Evolutionary conservation across 2,888 invertebrate species (phyloP), one percentile per base, ranked within the genome.

Genomic region (Orthosia gracilis): DNA sequence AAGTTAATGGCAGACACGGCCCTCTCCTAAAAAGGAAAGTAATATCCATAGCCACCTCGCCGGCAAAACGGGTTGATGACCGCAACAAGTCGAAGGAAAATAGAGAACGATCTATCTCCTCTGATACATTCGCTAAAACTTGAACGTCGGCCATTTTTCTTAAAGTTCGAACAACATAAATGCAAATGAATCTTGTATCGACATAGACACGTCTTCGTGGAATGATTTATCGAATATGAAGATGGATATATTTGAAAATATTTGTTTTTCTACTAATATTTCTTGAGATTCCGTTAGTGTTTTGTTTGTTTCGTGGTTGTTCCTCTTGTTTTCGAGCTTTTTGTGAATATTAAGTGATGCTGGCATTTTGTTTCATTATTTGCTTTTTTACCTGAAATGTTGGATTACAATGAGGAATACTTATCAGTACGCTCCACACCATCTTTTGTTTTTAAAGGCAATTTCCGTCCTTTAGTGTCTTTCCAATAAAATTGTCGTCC

Each of bases 161-260:
- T 84, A 4, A 80, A 64, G 63, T 52, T 68, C 50, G 52, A 76
- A 82, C 80, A 82, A 76, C 81, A 68, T 67, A 76, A 85, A 85
- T 85, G 85, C 85, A 87, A 85, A 85, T 85, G 66, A 77, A 75
- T 75, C 68, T 64, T 74, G 81, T 84, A 76, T 55, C 49, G 61
- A 70, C 52, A 65, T n/a, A 61, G 64, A 52, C 69, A 49, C 26
- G 69, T 80, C 70, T 71, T 26, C 54, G 45, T 47, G 59, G 61
- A 66, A 76, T 82, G 82, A 82, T 84, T 84, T 76, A 84, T 82
- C 12, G 69, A 17, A 58, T 68, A 26, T 57, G 49, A 45, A 49
- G 63, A 75, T 70, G 45, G 52, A 69, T 73, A 49, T 23, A 50
- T 80, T 83, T 79, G 55, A 45, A 78, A 82, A 78, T 71, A 69